Evolutionary conservation across 2,113 vertebrate genomes (phyloP).

Genomic region (Oryzias javanicus): DNA sequence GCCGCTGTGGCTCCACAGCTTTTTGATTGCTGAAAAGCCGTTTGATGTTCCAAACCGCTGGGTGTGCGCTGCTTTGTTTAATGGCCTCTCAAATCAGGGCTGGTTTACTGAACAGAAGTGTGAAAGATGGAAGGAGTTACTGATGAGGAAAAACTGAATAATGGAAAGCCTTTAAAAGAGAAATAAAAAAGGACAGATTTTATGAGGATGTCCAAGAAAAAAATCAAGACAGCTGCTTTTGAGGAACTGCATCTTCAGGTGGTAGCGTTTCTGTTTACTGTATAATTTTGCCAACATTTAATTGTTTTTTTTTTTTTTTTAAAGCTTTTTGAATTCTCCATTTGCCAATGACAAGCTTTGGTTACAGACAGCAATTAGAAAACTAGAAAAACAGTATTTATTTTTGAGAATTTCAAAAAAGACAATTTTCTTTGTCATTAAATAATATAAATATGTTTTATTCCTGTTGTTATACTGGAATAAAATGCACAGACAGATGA

Average conservation of each 20-base stretch:
- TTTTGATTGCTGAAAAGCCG: constrained; percentile 24
- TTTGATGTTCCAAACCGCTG: constrained; percentile 57
- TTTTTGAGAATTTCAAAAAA: too few species aligned
- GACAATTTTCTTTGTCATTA: too few species aligned
- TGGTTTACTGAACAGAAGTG: constrained; percentile 31
- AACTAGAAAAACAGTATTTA: too few species aligned
- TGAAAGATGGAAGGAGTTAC: constrained; percentile 27
- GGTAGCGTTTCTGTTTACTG: too few species aligned
- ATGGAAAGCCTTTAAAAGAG: neutral
- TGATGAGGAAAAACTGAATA: constrained; percentile 10
- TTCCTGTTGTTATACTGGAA: too few species aligned
- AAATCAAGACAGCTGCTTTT: neutral
- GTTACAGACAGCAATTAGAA: too few species aligned
- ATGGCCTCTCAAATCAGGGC: constrained; percentile 31
- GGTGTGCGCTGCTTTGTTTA: constrained; percentile 40
- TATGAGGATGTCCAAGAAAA: neutral
- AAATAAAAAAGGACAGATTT: neutral
- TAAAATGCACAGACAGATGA: too few species aligned
- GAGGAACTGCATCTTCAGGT: neutral
- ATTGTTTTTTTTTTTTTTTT: too few species aligned
- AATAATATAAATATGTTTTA: too few species aligned
- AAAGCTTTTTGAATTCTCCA: too few species aligned
- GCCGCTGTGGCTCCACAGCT: constrained; percentile 16
- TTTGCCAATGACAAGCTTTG: too few species aligned
- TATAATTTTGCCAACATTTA: too few species aligned